A percentile compares a stretch with the other conserved stretches of the same genome.
Evolutionary conservation across 2,113 vertebrate genomes (phyloP).

Genomic region (Arothron firmamentum): DNA sequence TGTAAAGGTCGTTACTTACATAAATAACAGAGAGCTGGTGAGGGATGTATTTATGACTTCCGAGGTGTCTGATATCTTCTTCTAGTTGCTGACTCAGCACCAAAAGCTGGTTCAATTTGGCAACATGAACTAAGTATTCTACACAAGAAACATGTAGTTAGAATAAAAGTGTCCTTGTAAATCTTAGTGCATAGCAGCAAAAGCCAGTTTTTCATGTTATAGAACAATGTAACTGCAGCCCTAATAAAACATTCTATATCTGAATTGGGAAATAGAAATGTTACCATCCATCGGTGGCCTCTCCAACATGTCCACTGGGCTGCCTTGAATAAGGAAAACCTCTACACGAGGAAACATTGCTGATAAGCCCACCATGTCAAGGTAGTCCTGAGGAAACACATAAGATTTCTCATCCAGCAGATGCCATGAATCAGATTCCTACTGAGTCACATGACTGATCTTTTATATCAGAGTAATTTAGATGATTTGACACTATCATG

Average conservation of each 20-base stretch:
- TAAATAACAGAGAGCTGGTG: slow-evolving; percentile 82
- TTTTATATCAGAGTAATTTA: neutral
- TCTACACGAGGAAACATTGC: slow-evolving; percentile 79
- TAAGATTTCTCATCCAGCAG: neutral
- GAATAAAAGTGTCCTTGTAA: too few relatives aligned
- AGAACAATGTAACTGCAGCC: neutral
- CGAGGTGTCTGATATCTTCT: slow-evolving; percentile 78
- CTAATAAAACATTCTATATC: neutral
- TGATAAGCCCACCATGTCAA: slow-evolving; percentile 77
- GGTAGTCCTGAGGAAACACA: slow-evolving; percentile 72
- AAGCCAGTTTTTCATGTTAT: too few relatives aligned
- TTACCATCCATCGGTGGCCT: slow-evolving; percentile 77
- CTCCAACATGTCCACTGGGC: slow-evolving; percentile 80
- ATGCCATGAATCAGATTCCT: neutral
- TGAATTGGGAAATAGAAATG: neutral
- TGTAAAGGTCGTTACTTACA: slow-evolving; percentile 55
- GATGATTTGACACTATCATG: neutral
- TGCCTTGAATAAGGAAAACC: slow-evolving; percentile 80
- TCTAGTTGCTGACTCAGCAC: slow-evolving; percentile 80
- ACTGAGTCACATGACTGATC: too few relatives aligned
- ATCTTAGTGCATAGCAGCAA: too few relatives aligned
- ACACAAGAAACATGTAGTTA: slow-evolving; percentile 28
- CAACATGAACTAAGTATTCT: slow-evolving; percentile 77
- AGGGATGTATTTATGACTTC: slow-evolving; percentile 81
- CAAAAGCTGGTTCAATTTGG: slow-evolving; percentile 78